Evolutionary conservation across 2,888 invertebrate species (phyloP), one percentile per base, ranked within the genome.

Genomic region (Euclidia mi): DNA sequence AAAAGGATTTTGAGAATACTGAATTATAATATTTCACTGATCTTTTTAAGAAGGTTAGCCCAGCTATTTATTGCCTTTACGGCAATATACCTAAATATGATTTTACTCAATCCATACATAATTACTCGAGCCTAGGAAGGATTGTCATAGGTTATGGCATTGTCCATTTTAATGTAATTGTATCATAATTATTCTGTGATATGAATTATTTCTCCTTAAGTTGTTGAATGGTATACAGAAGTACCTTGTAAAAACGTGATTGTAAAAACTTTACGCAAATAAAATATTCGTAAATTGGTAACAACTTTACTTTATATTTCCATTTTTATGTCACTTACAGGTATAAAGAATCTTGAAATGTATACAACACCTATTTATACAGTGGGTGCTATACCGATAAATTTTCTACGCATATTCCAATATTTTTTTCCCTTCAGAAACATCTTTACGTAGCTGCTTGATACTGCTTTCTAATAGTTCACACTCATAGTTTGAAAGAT

Each of bases 181-280:
- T 84, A 84, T 80, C 66, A 81, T 80, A 77, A 82, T 85, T 85
- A 72, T 86, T 84, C 84, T 93, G 93, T 93, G 93, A 93, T 93
- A 93, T 86, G 81, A 87, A n/a, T 85, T 86, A 82, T 76, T 81
- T 86, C 86, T 78, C 80, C 78, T 79, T 85, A 84, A 76, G 79
- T 84, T 82, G 75, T 82, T 82, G 60, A 71, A 69, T 53, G 46
- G 71, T 79, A 76, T 65, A 43, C 29, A 10, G 69, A 77, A 29
- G 68, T 76, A 72, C 74, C 79, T 84, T 86, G 81, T 85, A 73
- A 65, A n/a, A 65, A 52, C 41, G 44, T 67, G 50, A 56, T 59
- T 65, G 63, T 77, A 80, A 81, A 78, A 78, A 61, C 40, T 45
- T 47, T 77, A 51, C 85, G 87, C 90, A 88, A 92, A 91, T 92